Evolutionary conservation across 2,888 invertebrate species (phyloP), one percentile per base, ranked within the genome.

Genomic region (Hemaris fuciformis): DNA sequence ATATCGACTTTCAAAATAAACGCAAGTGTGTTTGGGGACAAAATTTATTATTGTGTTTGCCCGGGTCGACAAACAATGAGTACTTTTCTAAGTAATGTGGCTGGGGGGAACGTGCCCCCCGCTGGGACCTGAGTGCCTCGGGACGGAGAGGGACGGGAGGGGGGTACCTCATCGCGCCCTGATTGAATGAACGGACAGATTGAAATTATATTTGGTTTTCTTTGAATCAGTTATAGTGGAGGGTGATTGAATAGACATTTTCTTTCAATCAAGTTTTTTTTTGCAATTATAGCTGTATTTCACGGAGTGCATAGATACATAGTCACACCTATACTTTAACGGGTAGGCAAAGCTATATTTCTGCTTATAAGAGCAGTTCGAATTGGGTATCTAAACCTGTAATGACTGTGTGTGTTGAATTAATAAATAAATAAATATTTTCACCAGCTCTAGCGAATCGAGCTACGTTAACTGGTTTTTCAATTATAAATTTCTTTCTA

Each of bases 1-100:
- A 3, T 8, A 57, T 59, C 61, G 56, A 62, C 27, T 45, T 60
- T 70, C 61, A 53, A 25, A 66, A 72, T 73, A 63, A 42, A 25
- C 13, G 38, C 38, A 46, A 59, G 23, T 62, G 63, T 67, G 68
- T 71, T 73, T 65, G 70, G 61, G 64, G 63, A 73, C 70, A 65
- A 68, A 74, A 75, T 75, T 72, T 75, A 77, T 77, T 74, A 76
- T 72, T 71, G 70, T 77, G 70, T 76, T 77, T 76, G 67, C 66
- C 59, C 62, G 62, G 68, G 66, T 72, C 68, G 57, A 65, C 70
- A 72, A 73, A 77, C 75, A 76, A 70, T 69, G 72, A 68, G 62
- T 66, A 67, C 68, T 68, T 43, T 48, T 48, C 66, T 66, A 73
- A 71, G 76, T 74, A 72, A 75, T 74, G 68, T 70, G 66, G 58